Evolutionary conservation across 2,888 invertebrate genomes (phyloP).

Genomic region (Gortyna flavago): DNA sequence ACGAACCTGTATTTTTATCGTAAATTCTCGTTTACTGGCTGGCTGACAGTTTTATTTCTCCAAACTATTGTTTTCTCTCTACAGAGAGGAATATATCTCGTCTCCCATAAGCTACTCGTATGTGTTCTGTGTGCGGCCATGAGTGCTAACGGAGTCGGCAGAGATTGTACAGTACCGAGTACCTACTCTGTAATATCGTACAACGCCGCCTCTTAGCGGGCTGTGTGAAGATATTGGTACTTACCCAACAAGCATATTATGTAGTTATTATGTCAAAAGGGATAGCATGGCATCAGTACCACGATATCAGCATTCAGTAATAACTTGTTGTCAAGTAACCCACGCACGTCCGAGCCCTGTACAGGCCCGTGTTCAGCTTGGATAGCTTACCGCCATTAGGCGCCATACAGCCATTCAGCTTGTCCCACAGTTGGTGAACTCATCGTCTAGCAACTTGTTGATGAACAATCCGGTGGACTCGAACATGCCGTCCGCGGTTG

Average conservation of each 20-base stretch:
- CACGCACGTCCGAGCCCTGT: background rate
- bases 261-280: background rate
- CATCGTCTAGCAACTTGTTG: background rate
- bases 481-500: too few species aligned
- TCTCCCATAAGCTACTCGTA: background rate
- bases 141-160: background rate
- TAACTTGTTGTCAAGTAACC: background rate
- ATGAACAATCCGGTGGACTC: background rate
- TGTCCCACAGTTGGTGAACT: too few species aligned
- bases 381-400: background rate
- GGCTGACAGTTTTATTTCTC: conserved; percentile 30
- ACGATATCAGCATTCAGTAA: background rate
- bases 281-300: background rate
- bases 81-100: conserved; percentile 2
- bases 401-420: background rate
- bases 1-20: conserved; percentile 18
- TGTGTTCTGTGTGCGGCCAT: conserved; percentile 2
- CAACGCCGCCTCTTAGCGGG: background rate
- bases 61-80: conserved; percentile 28
- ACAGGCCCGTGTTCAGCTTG: background rate
- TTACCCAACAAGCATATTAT: background rate
- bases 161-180: background rate
- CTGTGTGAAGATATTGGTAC: background rate
- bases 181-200: background rate
- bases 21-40: conserved; percentile 32